Percentiles rank a stretch among this genome's conserved stretches.
Evolutionary conservation across 2,113 vertebrate species (phyloP).

Genomic region (Phrynosoma blainvillii): DNA sequence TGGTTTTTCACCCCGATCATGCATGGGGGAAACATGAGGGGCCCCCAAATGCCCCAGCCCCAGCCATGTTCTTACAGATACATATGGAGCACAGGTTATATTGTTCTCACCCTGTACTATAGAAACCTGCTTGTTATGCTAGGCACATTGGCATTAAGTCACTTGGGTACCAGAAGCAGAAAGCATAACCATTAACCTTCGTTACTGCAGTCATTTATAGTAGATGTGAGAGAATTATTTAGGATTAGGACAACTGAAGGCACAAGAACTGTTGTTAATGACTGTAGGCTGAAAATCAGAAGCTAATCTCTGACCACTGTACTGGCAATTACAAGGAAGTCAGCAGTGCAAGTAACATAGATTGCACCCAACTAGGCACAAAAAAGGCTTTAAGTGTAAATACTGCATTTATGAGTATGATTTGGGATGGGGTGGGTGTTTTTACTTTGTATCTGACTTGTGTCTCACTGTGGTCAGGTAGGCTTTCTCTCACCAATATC

Average conservation of each 20-base stretch:
- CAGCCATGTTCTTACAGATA: too few species aligned
- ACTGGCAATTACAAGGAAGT: not conserved
- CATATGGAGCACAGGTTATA: too few species aligned
- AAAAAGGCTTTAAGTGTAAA: not conserved
- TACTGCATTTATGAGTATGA: not conserved
- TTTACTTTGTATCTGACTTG: not conserved
- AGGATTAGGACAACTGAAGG: not conserved
- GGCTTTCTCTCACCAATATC: not conserved
- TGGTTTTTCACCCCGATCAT: too few species aligned
- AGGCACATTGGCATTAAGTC: not conserved
- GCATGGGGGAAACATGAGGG: too few species aligned
- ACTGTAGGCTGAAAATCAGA: not conserved
- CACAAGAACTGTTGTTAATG: not conserved
- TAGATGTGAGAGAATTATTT: constrained; percentile 24
- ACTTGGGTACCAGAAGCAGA: not conserved
- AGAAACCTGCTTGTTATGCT: constrained; percentile 3
- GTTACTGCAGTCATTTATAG: constrained; percentile 3
- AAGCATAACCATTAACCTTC: not conserved
- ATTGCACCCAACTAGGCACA: not conserved
- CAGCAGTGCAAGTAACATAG: not conserved
- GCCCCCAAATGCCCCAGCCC: too few species aligned
- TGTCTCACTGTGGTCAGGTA: not conserved
- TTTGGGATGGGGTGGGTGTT: not conserved
- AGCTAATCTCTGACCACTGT: not conserved
- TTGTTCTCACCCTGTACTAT: too few species aligned